A percentile compares a stretch with the other conserved stretches of the same genome.
phyloP scores from a whole-genome alignment of 1,140 invertebrate genomes.

The Tachypleus tridentatus region DNA sequence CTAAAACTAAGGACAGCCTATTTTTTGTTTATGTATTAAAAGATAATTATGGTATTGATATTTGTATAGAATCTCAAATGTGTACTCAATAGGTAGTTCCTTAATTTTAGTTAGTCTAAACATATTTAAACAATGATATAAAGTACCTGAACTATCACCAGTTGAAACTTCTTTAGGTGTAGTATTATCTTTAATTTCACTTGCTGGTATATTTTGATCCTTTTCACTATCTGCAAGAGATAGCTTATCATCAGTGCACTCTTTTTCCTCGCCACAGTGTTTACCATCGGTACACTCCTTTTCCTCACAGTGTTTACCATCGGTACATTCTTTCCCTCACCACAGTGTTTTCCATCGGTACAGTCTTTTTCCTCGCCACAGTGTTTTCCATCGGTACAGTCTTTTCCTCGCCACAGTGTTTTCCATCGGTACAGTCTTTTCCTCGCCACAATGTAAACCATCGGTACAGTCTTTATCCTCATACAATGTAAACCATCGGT shows the following conservation, averaged over 20 bases:
- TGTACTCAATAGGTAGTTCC: too few relatives aligned
- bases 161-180: too few relatives aligned
- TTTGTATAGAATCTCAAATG: too few relatives aligned
- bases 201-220: background rate
- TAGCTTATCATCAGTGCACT: too few relatives aligned
- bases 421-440: slow-evolving; percentile 2
- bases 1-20: too few relatives aligned
- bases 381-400: slow-evolving; percentile 2
- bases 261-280: background rate
- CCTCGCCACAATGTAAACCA: background rate
- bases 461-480: background rate
- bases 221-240: background rate
- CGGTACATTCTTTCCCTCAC: background rate
- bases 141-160: too few relatives aligned
- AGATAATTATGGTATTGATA: too few relatives aligned
- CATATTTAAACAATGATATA: too few relatives aligned
- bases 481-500: too few relatives aligned
- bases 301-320: background rate
- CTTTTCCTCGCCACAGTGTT: background rate
- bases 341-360: background rate
- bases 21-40: too few relatives aligned
- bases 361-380: background rate
- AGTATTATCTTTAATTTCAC: too few relatives aligned
- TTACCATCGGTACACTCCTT: background rate
- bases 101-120: too few relatives aligned